Base-by-base conservation (phyloP, 2,113 vertebrate species). In the Lampris incognitus region DNA sequence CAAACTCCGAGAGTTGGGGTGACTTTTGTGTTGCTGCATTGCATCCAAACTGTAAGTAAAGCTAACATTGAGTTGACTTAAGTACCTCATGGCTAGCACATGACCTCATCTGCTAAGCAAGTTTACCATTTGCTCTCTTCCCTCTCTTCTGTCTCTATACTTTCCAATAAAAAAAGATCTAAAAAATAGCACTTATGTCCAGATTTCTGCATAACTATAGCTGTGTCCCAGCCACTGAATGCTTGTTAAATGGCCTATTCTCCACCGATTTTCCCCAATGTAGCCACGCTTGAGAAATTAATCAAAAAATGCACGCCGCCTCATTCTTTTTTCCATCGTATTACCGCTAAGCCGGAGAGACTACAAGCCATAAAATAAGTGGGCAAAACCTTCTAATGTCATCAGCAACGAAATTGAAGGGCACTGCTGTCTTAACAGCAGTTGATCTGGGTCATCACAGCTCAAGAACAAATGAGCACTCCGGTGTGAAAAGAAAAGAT, bases 151-250 rank as follows among this genome's bases (percentile, higher is more conserved):
- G 61, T 5, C 44, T 24, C 58, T 66, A 37, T 54, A 8, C 50
- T 39, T 6, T 11, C n/a, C 50, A 46, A 36, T 49, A 6, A 24
- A 46, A 46, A 46, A 38, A 60, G 65, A 62, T 81, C 65, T 52
- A 37, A 38, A 68, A 81, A 85, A 81, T 65, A 81, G 67, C n/a
- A 63, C 7, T 61, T 37, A 52, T 83, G 77, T 63, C 78, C 81
- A 24, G 61, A 56, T 66, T 73, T 78, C 81, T 74, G 48, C 60
- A 68, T 65, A n/a, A 66, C 69, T 72, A 10, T 49, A 46, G 9
- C n/a, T 42, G 59, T 48, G 59, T 48, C 74, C 78, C 80, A 67
- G n/a, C 64, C 56, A 68, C 11, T 7, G 41, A 46, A 4, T 39
- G 58, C 36, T n/a, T 36, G 60, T 42, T 55, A 65, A 37, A 50